These are phyloP conservation scores for Cariama cristata DNA, from an alignment of 2,113 vertebrate genomes.

Conservation along the genomic window DNA sequence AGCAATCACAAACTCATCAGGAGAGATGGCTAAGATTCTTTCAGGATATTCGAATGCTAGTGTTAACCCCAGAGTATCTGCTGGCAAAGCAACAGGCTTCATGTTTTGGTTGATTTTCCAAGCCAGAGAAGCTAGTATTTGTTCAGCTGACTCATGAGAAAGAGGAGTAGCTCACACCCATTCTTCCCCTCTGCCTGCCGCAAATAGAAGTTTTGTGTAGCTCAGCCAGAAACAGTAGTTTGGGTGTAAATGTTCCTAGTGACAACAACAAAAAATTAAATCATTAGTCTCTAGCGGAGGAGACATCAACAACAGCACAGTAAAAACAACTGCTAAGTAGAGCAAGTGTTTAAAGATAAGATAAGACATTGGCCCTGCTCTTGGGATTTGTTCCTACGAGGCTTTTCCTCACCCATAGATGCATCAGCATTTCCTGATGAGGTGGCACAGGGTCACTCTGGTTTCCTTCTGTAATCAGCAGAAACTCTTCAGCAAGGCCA, in stretches of 20 bases:
- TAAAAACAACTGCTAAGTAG: conserved; percentile 39
- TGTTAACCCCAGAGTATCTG: not conserved
- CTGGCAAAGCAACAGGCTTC: not conserved
- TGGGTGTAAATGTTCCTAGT: not conserved
- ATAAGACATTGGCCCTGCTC: conserved; percentile 13
- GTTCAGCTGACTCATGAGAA: conserved; percentile 10
- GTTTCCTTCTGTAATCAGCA: conserved; percentile 48
- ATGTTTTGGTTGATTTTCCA: not conserved
- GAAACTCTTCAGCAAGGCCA: not conserved
- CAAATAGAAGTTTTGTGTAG: not conserved
- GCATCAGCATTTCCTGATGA: conserved; percentile 22
- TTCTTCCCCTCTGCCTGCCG: not conserved
- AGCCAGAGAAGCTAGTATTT: not conserved
- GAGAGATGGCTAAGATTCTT: not conserved
- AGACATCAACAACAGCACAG: not conserved
- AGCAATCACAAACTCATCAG: not conserved
- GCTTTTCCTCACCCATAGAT: conserved; percentile 3
- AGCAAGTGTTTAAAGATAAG: conserved; percentile 53
- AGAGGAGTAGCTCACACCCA: not conserved
- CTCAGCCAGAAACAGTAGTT: not conserved
- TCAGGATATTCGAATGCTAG: not conserved
- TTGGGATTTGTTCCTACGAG: conserved; percentile 17
- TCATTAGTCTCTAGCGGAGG: not conserved
- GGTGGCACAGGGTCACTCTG: not conserved
- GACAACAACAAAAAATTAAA: conserved; percentile 36